phyloP scores from a whole-genome alignment of 2,113 vertebrate species.

The Daphoenositta chrysoptera region DNA sequence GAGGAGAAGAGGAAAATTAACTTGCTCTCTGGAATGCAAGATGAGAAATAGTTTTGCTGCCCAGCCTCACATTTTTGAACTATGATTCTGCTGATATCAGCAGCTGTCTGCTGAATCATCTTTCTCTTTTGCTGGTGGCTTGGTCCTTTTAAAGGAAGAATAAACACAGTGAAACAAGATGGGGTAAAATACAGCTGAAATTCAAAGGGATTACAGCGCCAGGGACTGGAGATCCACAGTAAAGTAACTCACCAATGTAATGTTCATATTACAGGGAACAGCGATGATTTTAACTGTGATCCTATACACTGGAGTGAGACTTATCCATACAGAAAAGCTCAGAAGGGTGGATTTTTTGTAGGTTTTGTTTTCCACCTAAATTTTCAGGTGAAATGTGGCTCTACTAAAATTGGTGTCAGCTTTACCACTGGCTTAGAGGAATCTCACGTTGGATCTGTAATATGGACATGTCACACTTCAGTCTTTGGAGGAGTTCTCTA shows the following conservation, averaged over 20 bases:
- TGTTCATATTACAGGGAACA: not conserved
- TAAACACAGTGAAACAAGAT: not conserved
- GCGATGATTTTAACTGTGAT: not conserved
- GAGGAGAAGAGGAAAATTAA: not conserved
- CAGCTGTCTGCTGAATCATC: slow-evolving; percentile 17
- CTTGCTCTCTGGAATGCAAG: not conserved
- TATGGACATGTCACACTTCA: rapidly evolving
- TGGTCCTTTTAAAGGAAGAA: not conserved
- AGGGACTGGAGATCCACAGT: not conserved
- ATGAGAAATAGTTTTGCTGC: not conserved
- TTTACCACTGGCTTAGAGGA: not conserved
- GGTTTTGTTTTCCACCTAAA: not conserved
- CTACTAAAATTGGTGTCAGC: not conserved
- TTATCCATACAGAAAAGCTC: not conserved
- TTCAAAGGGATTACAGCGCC: not conserved
- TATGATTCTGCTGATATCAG: not conserved
- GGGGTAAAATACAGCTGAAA: not conserved
- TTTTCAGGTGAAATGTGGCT: not conserved
- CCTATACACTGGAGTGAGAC: not conserved
- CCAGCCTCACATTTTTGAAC: slow-evolving; percentile 37
- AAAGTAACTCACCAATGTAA: not conserved
- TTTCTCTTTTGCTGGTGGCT: not conserved
- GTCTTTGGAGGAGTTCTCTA: not conserved
- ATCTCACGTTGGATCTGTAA: not conserved
- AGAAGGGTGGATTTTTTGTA: not conserved